phyloP scores from a whole-genome alignment of 2,113 vertebrate genomes.

The Tenebrosternarchus preto region DNA sequence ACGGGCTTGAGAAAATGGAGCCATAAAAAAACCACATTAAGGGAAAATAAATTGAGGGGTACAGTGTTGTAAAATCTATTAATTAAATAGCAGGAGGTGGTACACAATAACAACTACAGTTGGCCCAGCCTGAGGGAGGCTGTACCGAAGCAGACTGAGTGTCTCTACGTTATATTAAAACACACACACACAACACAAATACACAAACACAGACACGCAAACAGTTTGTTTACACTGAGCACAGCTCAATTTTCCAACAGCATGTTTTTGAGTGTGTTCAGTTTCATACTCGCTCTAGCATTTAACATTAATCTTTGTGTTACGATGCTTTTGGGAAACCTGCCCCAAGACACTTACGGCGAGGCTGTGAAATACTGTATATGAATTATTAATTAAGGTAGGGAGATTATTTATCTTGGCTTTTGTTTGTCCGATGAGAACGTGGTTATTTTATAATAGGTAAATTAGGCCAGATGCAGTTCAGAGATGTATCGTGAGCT shows the following conservation, averaged over 20 bases:
- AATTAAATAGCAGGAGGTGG: slow-evolving; percentile 36
- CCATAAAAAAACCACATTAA: slow-evolving; percentile 44
- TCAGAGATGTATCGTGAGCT: not conserved
- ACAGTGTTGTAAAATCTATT: slow-evolving; percentile 37
- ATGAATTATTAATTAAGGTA: slow-evolving; percentile 39
- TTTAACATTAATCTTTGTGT: too few relatives aligned
- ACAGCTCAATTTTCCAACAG: not conserved
- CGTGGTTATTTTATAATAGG: not conserved
- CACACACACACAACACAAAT: not conserved
- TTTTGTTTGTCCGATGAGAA: slow-evolving; percentile 10
- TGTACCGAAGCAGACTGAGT: not conserved
- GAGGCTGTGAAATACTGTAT: not conserved
- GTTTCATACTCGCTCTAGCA: too few relatives aligned
- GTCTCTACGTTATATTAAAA: not conserved
- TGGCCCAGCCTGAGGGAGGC: slow-evolving; percentile 1
- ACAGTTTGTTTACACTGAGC: not conserved
- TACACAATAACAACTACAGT: slow-evolving; percentile 20
- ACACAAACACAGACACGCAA: slow-evolving; percentile 8
- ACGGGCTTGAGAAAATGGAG: slow-evolving; percentile 16
- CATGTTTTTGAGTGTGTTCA: too few relatives aligned
- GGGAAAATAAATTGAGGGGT: slow-evolving; percentile 20
- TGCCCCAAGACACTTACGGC: too few relatives aligned
- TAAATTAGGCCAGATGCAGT: not conserved
- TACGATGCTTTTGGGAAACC: too few relatives aligned
- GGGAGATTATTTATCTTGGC: slow-evolving; percentile 13